Percentiles rank a stretch among this genome's conserved stretches.
Conservation (phyloP, 2,113 vertebrate species). For the Candoia aspera region DNA sequence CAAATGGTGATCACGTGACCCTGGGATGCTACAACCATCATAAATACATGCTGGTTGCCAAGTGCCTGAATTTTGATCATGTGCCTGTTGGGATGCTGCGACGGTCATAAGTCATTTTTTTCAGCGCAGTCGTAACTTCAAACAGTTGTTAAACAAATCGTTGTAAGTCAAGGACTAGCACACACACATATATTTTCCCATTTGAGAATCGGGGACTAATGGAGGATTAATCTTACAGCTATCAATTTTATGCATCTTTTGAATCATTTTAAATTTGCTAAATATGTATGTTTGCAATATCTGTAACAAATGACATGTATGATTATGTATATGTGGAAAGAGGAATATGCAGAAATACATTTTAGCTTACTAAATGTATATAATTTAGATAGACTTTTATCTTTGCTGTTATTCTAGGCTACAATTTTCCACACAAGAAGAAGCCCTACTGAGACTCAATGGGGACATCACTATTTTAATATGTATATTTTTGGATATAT, state of each 20-base stretch:
- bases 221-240: background rate
- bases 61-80: too few relatives aligned
- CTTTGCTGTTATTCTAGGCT: background rate
- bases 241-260: background rate
- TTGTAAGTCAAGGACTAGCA: too few relatives aligned
- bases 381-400: background rate
- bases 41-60: too few relatives aligned
- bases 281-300: background rate
- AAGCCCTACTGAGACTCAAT: background rate
- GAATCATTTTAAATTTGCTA: background rate
- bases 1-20: too few relatives aligned
- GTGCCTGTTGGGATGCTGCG: too few relatives aligned
- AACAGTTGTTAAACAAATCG: too few relatives aligned
- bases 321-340: background rate
- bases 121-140: too few relatives aligned
- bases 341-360: background rate
- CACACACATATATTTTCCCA: too few relatives aligned
- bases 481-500: slow-evolving; percentile 2
- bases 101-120: too few relatives aligned
- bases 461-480: slow-evolving; percentile 4
- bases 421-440: background rate
- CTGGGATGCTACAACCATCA: too few relatives aligned
- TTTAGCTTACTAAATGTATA: background rate
- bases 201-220: background rate
- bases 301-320: background rate